phyloP scores from a whole-genome alignment of 2,888 invertebrate genomes.

The Hedya salicella region DNA sequence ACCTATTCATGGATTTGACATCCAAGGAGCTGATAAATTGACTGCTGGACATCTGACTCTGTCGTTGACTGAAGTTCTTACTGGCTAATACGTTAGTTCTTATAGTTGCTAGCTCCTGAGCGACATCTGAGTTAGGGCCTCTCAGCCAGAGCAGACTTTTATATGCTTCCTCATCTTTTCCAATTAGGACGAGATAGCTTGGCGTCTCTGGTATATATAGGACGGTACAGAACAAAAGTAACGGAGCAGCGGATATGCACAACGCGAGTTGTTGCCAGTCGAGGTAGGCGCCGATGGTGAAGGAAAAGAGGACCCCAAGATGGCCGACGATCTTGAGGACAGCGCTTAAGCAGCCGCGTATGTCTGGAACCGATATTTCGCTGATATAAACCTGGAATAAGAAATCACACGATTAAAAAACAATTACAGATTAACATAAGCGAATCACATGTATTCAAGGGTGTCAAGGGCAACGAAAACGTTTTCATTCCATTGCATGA shows the following conservation, averaged over 20 bases:
- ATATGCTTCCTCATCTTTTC: conserved; percentile 87
- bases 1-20: conserved; percentile 76
- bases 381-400: conserved; percentile 92
- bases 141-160: conserved; percentile 91
- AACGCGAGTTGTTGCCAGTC: conserved; percentile 94
- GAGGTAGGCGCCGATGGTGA: conserved; percentile 92
- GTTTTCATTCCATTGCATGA: too few relatives aligned
- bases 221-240: conserved; percentile 90
- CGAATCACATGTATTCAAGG: too few relatives aligned
- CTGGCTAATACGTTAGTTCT: conserved; percentile 87
- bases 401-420: conserved; percentile 27
- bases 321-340: conserved; percentile 94
- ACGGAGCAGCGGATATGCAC: conserved; percentile 91
- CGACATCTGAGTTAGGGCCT: conserved; percentile 92
- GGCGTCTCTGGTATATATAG: conserved; percentile 95
- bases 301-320: conserved; percentile 93
- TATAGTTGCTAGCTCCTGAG: conserved; percentile 89
- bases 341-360: conserved; percentile 94
- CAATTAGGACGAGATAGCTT: conserved; percentile 91
- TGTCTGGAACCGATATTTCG: conserved; percentile 94
- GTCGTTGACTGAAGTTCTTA: conserved; percentile 79
- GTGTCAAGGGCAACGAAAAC: too few relatives aligned
- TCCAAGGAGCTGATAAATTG: conserved; percentile 75
- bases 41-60: conserved; percentile 75
- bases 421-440: not conserved